phyloP scores from a whole-genome alignment of 2,888 invertebrate species.

The Autographa gamma region DNA sequence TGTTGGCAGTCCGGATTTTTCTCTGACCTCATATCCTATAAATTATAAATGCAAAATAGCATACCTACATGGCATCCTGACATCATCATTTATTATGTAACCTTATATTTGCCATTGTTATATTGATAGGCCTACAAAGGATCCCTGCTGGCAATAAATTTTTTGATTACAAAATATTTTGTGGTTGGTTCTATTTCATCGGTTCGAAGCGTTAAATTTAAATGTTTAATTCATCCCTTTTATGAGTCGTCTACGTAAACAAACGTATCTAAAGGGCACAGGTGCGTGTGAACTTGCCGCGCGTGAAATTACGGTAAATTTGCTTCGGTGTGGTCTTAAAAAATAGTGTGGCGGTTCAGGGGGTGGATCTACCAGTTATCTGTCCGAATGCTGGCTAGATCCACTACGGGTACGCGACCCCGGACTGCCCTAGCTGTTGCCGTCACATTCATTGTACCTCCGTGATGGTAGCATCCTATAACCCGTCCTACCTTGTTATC shows the following conservation, averaged over 20 bases:
- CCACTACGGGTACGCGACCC: no score
- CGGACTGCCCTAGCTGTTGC: no score
- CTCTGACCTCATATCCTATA: conserved; percentile 16
- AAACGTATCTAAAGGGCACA: conserved; percentile 72
- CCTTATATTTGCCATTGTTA: conserved; percentile 43
- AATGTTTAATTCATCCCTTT: conserved; percentile 67
- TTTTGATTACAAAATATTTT: conserved; percentile 54
- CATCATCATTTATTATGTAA: conserved; percentile 61
- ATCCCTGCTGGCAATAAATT: conserved; percentile 44
- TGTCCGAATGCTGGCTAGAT: no score
- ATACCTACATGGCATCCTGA: conserved; percentile 57
- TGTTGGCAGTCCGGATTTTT: conserved; percentile 17
- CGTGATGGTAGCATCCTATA: no score
- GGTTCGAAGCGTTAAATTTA: conserved; percentile 59
- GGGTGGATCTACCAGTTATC: no score
- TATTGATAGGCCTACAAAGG: conserved; percentile 33
- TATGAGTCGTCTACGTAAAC: conserved; percentile 71
- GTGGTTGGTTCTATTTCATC: conserved; percentile 49
- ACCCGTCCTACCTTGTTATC: no score
- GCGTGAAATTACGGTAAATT: conserved; percentile 87
- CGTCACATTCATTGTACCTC: no score
- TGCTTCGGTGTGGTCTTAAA: conserved; percentile 86
- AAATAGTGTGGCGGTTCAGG: no score
- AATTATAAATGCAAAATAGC: conserved; percentile 61
- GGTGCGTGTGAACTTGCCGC: conserved; percentile 84